Evolutionary conservation across 2,888 invertebrate species (phyloP).

Genomic region (Lymantria dispar): DNA sequence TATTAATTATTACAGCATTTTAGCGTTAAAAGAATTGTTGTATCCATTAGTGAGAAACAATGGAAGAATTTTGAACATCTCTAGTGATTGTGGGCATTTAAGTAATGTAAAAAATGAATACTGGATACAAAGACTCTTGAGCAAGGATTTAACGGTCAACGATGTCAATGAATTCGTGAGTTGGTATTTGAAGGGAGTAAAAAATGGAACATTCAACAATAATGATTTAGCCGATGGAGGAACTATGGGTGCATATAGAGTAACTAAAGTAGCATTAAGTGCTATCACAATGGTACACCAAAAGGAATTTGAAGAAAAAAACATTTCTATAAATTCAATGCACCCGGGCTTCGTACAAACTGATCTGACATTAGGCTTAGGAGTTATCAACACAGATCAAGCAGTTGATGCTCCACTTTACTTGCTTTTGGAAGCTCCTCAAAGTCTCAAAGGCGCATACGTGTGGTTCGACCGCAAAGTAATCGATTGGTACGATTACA

Average conservation of each 20-base stretch:
- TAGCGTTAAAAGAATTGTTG: constrained; percentile 83
- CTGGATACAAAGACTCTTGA: constrained; percentile 54
- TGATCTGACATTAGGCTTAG: constrained; percentile 87
- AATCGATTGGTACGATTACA: constrained; percentile 79
- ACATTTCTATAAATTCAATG: constrained; percentile 83
- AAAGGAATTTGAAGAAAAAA: constrained; percentile 75
- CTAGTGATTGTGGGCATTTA: constrained; percentile 86
- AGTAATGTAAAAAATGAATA: constrained; percentile 72
- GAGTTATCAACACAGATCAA: constrained; percentile 77
- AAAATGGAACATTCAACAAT: constrained; percentile 28
- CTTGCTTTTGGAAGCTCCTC: constrained; percentile 47
- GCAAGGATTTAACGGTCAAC: constrained; percentile 43
- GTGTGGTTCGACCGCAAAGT: constrained; percentile 83
- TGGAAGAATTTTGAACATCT: constrained; percentile 88
- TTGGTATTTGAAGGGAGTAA: constrained; percentile 73
- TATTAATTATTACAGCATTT: constrained; percentile 85
- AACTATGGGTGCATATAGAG: constrained; percentile 82
- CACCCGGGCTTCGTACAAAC: constrained; percentile 90
- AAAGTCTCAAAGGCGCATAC: constrained; percentile 82
- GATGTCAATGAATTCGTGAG: constrained; percentile 80
- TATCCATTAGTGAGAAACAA: constrained; percentile 86
- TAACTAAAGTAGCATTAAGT: constrained; percentile 87
- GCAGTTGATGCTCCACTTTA: constrained; percentile 81
- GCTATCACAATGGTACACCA: constrained; percentile 87
- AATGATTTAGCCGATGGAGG: constrained; percentile 72